A percentile compares a stretch with the other conserved stretches of the same genome.
phyloP scores from a whole-genome alignment of 2,797 vertebrate genomes.

The Halcyon badia region DNA sequence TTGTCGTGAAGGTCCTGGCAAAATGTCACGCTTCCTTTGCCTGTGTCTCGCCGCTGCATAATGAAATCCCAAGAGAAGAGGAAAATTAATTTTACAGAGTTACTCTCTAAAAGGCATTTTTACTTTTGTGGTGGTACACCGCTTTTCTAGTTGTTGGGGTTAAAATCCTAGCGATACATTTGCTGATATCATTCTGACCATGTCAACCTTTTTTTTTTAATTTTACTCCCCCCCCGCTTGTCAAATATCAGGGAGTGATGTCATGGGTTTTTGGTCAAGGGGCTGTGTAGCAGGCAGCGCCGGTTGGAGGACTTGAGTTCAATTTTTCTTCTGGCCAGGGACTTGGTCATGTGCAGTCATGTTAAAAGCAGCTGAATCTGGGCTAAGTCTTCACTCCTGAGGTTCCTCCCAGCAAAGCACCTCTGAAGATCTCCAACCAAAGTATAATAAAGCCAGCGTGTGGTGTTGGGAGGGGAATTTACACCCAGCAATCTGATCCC shows the following conservation, averaged over 20 bases:
- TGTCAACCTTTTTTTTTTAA: background rate
- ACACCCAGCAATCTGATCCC: background rate
- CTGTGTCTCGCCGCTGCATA: background rate
- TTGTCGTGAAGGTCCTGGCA: background rate
- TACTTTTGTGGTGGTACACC: background rate
- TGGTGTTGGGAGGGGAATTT: background rate
- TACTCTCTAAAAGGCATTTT: background rate
- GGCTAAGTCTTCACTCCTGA: background rate
- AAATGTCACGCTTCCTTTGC: rapidly evolving
- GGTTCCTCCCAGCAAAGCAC: background rate
- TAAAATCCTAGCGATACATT: background rate
- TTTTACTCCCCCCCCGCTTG: background rate
- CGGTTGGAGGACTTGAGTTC: background rate
- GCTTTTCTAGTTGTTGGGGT: background rate
- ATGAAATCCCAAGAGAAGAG: background rate
- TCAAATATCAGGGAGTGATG: background rate
- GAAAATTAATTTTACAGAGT: background rate
- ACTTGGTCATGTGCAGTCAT: background rate
- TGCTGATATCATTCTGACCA: background rate
- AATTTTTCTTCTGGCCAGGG: background rate
- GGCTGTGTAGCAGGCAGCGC: background rate
- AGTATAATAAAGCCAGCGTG: background rate
- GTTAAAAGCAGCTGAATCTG: background rate
- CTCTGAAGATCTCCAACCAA: background rate
- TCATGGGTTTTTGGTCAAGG: background rate